Evolutionary conservation across 2,797 vertebrate species (phyloP), one percentile per base, ranked within the genome.

Genomic region (Tadarida brasiliensis): DNA sequence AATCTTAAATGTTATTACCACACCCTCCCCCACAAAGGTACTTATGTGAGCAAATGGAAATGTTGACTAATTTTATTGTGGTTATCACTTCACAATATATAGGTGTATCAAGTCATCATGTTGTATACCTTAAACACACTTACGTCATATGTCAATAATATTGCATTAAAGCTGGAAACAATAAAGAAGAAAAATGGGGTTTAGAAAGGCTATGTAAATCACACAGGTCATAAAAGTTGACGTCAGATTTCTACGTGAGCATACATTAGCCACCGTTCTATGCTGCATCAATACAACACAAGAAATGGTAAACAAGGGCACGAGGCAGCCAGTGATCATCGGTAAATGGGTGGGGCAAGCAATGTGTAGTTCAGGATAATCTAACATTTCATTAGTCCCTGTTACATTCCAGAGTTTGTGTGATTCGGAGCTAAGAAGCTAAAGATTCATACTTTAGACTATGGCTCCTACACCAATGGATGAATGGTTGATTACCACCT

Each of bases 401-500:
- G 61, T 22, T 84, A 24, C 12, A 22, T 7, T 9, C n/a, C 56
- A 87, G 67, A 30, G 19, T 84, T 77, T 77, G 5, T 49, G 19
- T 20, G 84, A 65, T 74, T 28, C 87, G 74, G 57, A 93, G 82
- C 7, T 47, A 30, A 73, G 70, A 77, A 73, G 11, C n/a, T 59
- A 57, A 87, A 85, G 78, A 84, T 57, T 47, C 35, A 30, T 63
- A n/a, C 49, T 14, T 92, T 74, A 59, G 39, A 35, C 49, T 93
- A 15, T 68, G 28, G 10, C 30, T 93, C 96, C 95, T 74, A 90
- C 57, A 74, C 12, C 56, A 59, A 68, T 22, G 14, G 35, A 76
- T 96, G 90, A 54, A 93, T 82, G 61, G 96, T 81, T 90, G 26
- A 90, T 93, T 86, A 61, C 33, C 54, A 87, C 4, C 82, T 93